These are phyloP conservation scores for Panthera tigris DNA, from an alignment of 2,113 vertebrate genomes.

Conservation along the genomic window DNA sequence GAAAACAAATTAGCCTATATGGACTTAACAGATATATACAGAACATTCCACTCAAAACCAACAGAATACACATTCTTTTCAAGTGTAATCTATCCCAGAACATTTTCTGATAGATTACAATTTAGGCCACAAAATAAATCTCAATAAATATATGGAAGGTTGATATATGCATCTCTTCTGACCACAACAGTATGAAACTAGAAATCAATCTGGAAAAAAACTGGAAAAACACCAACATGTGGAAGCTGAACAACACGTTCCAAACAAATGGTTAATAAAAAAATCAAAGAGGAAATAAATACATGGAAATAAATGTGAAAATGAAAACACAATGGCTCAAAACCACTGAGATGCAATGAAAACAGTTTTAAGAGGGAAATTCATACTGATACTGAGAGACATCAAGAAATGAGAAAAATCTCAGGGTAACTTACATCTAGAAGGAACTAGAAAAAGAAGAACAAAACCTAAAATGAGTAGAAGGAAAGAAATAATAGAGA, in stretches of 20 bases:
- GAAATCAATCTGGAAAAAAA: not conserved
- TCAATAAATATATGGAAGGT: not conserved
- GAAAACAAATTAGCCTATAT: not conserved
- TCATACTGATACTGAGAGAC: not conserved
- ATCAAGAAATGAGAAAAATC: not conserved
- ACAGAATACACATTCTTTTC: not conserved
- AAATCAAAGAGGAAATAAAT: not conserved
- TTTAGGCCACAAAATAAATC: not conserved
- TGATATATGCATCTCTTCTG: not conserved
- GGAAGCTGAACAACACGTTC: not conserved
- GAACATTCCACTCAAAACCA: not conserved
- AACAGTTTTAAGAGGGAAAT: not conserved
- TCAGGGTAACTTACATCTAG: not conserved
- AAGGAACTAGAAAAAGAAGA: not conserved
- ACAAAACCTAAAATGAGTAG: not conserved
- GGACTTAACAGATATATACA: not conserved
- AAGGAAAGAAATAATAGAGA: not conserved
- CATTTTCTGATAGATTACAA: not conserved
- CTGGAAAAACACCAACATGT: not conserved
- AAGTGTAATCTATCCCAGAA: not conserved
- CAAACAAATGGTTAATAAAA: not conserved
- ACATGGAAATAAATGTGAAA: not conserved
- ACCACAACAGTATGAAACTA: not conserved
- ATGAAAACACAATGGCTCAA: not conserved
- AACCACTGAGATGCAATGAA: not conserved